These are phyloP conservation scores for Neodiprion virginianus DNA, from an alignment of 1,140 invertebrate species.

Conservation along the genomic window DNA sequence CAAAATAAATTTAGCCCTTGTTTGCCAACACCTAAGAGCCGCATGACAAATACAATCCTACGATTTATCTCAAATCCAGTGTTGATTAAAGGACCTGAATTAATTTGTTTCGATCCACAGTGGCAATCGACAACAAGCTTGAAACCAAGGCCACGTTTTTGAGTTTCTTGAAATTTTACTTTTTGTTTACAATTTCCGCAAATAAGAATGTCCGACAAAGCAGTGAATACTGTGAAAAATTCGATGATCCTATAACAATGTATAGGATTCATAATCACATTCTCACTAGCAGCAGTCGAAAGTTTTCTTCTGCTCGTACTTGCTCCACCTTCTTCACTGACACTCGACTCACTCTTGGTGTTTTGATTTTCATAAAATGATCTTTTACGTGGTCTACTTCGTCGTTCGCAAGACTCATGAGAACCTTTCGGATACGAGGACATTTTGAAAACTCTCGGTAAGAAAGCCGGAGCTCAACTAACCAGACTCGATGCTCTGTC, in stretches of 20 bases:
- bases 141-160: conserved; percentile 30
- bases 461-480: conserved; percentile 13
- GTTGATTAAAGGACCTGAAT: conserved; percentile 27
- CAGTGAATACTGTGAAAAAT: conserved; percentile 32
- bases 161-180: conserved; percentile 29
- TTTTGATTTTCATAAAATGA: conserved; percentile 21
- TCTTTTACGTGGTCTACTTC: conserved; percentile 23
- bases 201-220: conserved; percentile 26
- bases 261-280: conserved; percentile 19
- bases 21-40: conserved; percentile 28
- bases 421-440: conserved; percentile 13
- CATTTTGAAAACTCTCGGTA: conserved; percentile 15
- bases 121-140: conserved; percentile 28
- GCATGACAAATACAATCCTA: conserved; percentile 32
- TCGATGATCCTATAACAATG: conserved; percentile 35
- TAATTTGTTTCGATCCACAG: conserved; percentile 24
- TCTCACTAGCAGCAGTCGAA: conserved; percentile 17
- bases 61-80: conserved; percentile 34
- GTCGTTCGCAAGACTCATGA: background rate
- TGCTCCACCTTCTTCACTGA: background rate
- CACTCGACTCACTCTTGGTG: background rate
- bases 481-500: conserved; percentile 12
- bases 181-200: conserved; percentile 29
- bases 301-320: conserved; percentile 28
- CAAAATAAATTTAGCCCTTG: conserved; percentile 34